phyloP scores from a whole-genome alignment of 2,888 invertebrate genomes.

The Alitta virens region DNA sequence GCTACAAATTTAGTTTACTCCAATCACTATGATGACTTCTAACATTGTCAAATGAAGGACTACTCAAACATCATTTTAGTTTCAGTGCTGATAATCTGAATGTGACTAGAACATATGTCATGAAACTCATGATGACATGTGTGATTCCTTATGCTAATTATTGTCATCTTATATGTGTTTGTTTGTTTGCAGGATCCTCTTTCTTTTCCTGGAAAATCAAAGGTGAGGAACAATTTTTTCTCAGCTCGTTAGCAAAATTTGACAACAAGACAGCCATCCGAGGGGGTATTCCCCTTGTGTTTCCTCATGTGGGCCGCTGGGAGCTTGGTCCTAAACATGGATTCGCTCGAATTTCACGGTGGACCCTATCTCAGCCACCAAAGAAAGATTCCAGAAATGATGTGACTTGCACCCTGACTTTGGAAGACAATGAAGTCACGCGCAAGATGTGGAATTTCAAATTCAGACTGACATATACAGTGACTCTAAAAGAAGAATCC shows the following conservation, averaged over 20 bases:
- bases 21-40: too few species aligned
- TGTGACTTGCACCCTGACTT: too few species aligned
- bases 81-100: too few species aligned
- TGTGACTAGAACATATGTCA: too few species aligned
- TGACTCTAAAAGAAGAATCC: constrained; percentile 87
- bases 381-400: constrained; percentile 62
- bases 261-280: constrained; percentile 94
- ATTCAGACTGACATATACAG: constrained; percentile 87
- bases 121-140: too few species aligned
- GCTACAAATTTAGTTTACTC: too few species aligned
- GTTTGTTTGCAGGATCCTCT: constrained; percentile 77
- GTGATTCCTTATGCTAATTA: too few species aligned
- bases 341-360: constrained; percentile 87
- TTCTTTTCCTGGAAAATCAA: constrained; percentile 95
- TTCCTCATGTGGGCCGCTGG: constrained; percentile 98
- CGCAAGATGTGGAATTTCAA: constrained; percentile 89
- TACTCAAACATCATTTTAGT: too few species aligned
- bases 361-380: constrained; percentile 86
- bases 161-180: too few species aligned
- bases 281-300: constrained; percentile 93
- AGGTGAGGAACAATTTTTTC: constrained; percentile 94
- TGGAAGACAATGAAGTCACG: constrained; percentile 81
- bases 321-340: constrained; percentile 93
- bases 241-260: constrained; percentile 85
- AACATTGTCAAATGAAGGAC: too few species aligned